phyloP scores from a whole-genome alignment of 2,113 vertebrate species.

The Lagenorhynchus albirostris region DNA sequence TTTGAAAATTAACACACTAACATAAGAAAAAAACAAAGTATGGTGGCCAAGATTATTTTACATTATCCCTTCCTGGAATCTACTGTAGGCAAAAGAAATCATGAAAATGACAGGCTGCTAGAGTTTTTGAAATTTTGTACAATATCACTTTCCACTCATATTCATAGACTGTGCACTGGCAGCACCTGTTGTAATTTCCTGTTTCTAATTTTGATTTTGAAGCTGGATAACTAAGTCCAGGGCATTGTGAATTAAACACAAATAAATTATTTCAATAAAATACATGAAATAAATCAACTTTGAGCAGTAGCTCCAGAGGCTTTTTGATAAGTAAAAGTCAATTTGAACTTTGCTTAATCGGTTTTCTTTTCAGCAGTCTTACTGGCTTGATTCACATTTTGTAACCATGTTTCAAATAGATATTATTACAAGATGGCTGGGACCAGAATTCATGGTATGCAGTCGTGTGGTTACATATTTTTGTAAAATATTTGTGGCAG shows the following conservation, averaged over 20 bases:
- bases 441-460: neutral
- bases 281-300: neutral
- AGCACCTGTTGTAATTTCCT: neutral
- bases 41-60: neutral
- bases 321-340: neutral
- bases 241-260: neutral
- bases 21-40: neutral
- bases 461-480: neutral
- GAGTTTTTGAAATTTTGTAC: neutral
- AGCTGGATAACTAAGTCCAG: neutral
- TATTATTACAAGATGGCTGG: neutral
- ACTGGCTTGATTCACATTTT: neutral
- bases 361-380: neutral
- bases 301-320: neutral
- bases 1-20: neutral
- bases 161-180: neutral
- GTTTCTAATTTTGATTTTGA: neutral
- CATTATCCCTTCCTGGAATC: neutral
- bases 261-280: conserved; percentile 13
- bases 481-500: neutral
- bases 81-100: neutral
- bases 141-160: neutral
- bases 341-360: neutral
- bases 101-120: neutral
- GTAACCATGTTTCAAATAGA: neutral